Conservation (phyloP, 1,140 invertebrate species). For the Pseudoatta argentina region DNA sequence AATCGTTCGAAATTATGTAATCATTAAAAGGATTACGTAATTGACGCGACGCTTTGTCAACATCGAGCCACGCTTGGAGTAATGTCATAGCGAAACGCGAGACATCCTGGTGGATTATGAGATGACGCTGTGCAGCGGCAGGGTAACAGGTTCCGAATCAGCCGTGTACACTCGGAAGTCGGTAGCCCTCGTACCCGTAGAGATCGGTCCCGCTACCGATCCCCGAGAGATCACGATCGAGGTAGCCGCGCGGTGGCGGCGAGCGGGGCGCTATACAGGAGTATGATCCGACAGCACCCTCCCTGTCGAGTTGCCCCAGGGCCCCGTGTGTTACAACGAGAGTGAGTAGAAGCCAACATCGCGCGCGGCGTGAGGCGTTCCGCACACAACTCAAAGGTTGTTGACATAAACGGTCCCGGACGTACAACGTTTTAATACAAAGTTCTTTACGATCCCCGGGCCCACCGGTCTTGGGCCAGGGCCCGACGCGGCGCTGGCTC, state of each 20-base stretch:
- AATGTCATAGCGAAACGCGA: neutral
- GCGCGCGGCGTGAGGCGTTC: slow-evolving; percentile 72
- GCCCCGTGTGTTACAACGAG: slow-evolving; percentile 70
- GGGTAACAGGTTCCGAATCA: slow-evolving; percentile 48
- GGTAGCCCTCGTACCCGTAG: slow-evolving; percentile 22
- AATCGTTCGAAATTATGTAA: neutral
- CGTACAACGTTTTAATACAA: slow-evolving; percentile 82
- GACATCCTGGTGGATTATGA: neutral
- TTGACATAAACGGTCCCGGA: slow-evolving; percentile 77
- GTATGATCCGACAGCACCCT: slow-evolving; percentile 66
- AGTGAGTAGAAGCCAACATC: slow-evolving; percentile 69
- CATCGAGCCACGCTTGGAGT: neutral
- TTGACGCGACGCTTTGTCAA: slow-evolving; percentile 18
- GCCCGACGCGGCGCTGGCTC: slow-evolving; percentile 35
- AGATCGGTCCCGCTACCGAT: slow-evolving; percentile 59
- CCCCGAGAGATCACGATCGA: slow-evolving; percentile 58
- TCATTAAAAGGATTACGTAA: slow-evolving; percentile 4
- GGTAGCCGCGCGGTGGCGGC: slow-evolving; percentile 8
- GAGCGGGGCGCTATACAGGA: slow-evolving; percentile 54
- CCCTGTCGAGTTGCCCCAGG: slow-evolving; percentile 70
- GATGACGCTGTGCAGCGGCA: neutral
- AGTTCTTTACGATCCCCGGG: slow-evolving; percentile 80
- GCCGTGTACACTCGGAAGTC: neutral
- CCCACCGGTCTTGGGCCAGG: slow-evolving; percentile 21
- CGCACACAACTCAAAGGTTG: slow-evolving; percentile 76